These are phyloP conservation scores for Hydrolagus colliei DNA, from an alignment of 2,797 vertebrate species.

Conservation along the genomic window DNA sequence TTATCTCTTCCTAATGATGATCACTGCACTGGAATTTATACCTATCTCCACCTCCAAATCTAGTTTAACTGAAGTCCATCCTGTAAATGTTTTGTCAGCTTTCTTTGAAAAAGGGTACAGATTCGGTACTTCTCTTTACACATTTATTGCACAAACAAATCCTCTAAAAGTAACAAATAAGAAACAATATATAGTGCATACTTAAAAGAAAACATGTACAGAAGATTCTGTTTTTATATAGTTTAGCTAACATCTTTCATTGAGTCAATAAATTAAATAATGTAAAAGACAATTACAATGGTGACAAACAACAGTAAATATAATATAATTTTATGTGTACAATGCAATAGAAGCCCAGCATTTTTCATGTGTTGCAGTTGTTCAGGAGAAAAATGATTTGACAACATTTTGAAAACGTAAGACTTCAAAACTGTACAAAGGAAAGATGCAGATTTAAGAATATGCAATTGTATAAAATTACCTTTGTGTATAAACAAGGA, in stretches of 20 bases:
- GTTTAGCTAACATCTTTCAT: constrained; percentile 67
- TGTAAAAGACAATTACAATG: constrained; percentile 31
- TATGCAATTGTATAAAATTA: not conserved
- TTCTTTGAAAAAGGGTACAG: too few relatives aligned
- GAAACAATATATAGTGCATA: constrained; percentile 76
- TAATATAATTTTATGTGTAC: not conserved
- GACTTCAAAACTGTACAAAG: constrained; percentile 25
- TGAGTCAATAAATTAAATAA: constrained; percentile 59
- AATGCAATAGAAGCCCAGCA: constrained; percentile 9
- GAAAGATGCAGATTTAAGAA: not conserved
- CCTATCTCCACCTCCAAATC: too few relatives aligned
- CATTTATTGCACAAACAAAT: constrained; percentile 98
- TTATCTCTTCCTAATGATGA: too few relatives aligned
- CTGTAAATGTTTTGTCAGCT: too few relatives aligned
- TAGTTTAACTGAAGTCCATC: too few relatives aligned
- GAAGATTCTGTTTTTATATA: constrained; percentile 81
- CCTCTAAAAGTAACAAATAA: constrained; percentile 93
- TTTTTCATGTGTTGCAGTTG: constrained; percentile 6
- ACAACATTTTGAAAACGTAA: constrained; percentile 21
- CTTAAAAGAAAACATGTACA: constrained; percentile 86
- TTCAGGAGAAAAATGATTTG: not conserved
- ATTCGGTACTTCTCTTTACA: constrained; percentile 40
- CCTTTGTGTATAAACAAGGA: constrained; percentile 11
- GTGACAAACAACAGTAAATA: too few relatives aligned
- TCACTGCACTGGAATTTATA: too few relatives aligned